Base-by-base conservation (phyloP, 2,888 invertebrate genomes). In the Muscina levida region DNA sequence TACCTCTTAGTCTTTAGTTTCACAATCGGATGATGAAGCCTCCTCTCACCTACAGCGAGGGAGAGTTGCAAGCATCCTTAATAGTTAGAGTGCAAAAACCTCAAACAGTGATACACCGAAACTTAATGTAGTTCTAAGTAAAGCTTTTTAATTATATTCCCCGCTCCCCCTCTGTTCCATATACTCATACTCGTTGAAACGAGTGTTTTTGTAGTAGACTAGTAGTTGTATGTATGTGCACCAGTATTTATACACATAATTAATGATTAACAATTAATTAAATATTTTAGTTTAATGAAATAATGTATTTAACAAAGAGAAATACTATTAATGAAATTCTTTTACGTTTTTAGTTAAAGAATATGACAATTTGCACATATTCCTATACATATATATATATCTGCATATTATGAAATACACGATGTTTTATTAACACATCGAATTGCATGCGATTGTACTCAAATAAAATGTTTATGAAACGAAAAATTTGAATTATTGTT, bases 1-100 rank as follows among this genome's bases (percentile, higher is more conserved):
- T 81, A 77, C 74, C 81, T 77, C 74, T 71, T 81, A 81, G 80
- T 42, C 2, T 13, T 77, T 75, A 77, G 68, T 57, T 68, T 59
- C 46, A 62, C 42, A 72, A 48, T 56, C 71, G 51, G 66, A 17
- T 24, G 53, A 1, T 24, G 24, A 44, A 44, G n/a, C n/a, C n/a
- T n/a, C n/a, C n/a, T n/a, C n/a, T n/a, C n/a, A n/a, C n/a, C n/a
- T n/a, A n/a, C n/a, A n/a, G n/a, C n/a, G n/a, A n/a, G n/a, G n/a
- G n/a, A n/a, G n/a, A n/a, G n/a, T n/a, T n/a, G n/a, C n/a, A n/a
- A n/a, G n/a, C n/a, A n/a, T n/a, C n/a, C n/a, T n/a, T n/a, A n/a
- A n/a, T n/a, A 70, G 44, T 39, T 15, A 66, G 66, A 24, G 31
- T 59, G 15, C n/a, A 17, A 13, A 37, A 39, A 70, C 56, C 66